These are phyloP conservation scores for Pogona vitticeps DNA, from an alignment of 2,113 vertebrate genomes.

Conservation along the genomic window DNA sequence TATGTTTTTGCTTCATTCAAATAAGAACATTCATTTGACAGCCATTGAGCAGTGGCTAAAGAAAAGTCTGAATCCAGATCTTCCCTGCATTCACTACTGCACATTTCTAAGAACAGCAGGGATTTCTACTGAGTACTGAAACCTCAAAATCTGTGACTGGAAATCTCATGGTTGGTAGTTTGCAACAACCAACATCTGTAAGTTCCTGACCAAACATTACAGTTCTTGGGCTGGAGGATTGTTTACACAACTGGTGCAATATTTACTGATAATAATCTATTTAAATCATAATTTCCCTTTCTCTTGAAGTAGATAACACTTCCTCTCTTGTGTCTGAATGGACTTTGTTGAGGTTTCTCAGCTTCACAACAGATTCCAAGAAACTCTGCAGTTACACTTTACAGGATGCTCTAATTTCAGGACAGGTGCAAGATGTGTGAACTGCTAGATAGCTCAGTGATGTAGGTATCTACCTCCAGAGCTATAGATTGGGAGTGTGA, in stretches of 20 bases:
- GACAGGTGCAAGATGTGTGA: no score
- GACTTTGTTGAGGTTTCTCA: neutral
- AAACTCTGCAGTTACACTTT: neutral
- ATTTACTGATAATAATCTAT: no score
- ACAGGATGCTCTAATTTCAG: neutral
- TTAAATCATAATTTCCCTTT: neutral
- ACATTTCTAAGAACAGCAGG: neutral
- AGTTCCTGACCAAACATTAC: neutral
- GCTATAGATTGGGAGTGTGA: no score
- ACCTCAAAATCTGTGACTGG: neutral
- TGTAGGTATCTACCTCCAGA: no score
- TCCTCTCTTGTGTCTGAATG: neutral
- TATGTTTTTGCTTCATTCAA: no score
- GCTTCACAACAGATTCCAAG: neutral
- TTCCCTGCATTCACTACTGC: neutral
- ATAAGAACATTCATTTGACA: no score
- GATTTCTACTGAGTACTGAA: neutral
- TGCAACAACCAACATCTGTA: neutral
- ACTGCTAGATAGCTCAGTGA: no score
- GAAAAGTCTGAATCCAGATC: neutral
- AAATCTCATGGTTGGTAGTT: neutral
- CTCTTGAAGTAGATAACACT: neutral
- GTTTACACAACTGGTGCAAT: no score
- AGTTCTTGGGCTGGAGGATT: no score
- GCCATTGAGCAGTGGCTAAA: no score